A percentile compares a stretch with the other conserved stretches of the same genome.
phyloP scores from a whole-genome alignment of 2,113 vertebrate species.

The Girardinichthys multiradiatus region DNA sequence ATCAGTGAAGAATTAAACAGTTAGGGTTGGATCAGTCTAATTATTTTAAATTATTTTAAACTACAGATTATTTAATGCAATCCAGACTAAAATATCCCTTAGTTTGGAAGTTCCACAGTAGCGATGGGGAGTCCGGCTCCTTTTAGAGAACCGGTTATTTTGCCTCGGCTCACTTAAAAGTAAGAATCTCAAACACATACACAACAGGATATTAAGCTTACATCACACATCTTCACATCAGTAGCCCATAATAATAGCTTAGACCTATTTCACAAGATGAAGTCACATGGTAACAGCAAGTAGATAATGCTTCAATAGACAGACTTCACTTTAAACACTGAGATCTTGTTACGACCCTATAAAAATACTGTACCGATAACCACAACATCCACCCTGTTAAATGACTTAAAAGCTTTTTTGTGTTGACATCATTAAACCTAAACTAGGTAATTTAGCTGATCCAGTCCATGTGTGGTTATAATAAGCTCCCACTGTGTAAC shows the following conservation, averaged over 20 bases:
- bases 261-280: background rate
- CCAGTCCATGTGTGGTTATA: conserved; percentile 10
- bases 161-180: too few relatives aligned
- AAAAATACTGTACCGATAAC: background rate
- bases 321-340: background rate
- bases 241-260: background rate
- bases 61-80: background rate
- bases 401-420: background rate
- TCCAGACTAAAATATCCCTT: background rate
- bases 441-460: conserved; percentile 27
- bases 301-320: too few relatives aligned
- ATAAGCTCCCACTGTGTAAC: conserved; percentile 25
- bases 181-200: background rate
- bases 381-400: background rate
- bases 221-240: background rate
- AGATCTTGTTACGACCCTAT: background rate
- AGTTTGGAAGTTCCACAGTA: background rate
- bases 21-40: too few relatives aligned
- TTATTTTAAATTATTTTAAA: background rate
- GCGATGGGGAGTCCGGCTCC: too few relatives aligned
- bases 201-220: background rate
- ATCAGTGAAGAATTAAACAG: too few relatives aligned
- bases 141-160: too few relatives aligned
- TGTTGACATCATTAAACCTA: conserved; percentile 14
- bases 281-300: too few relatives aligned